Evolutionary conservation across 1,140 invertebrate genomes (phyloP).

Genomic region (Glossosoma conforme): DNA sequence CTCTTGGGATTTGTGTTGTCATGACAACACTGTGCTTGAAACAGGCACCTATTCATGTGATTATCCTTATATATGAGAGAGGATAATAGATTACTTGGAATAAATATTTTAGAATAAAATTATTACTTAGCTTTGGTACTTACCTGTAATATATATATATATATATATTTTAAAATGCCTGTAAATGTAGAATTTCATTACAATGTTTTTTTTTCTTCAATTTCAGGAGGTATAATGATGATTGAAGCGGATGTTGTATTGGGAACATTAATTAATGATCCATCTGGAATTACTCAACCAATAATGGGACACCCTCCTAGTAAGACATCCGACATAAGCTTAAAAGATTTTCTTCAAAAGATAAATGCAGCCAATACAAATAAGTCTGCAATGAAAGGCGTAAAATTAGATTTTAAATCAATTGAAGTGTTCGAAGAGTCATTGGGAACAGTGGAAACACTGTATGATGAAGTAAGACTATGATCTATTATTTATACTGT

Average conservation of each 20-base stretch:
- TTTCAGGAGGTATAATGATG: constrained; percentile 70
- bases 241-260: constrained; percentile 84
- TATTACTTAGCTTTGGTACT: too few species aligned
- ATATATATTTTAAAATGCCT: too few species aligned
- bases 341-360: constrained; percentile 65
- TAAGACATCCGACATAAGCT: constrained; percentile 66
- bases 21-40: too few species aligned
- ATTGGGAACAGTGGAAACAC: constrained; percentile 50
- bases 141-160: too few species aligned
- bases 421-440: constrained; percentile 70
- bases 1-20: too few species aligned
- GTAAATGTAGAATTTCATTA: too few species aligned
- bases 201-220: too few species aligned
- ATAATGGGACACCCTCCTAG: constrained; percentile 84
- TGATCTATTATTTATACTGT: too few species aligned
- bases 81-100: too few species aligned
- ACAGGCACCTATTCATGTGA: too few species aligned
- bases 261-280: constrained; percentile 52
- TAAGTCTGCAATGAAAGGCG: constrained; percentile 48
- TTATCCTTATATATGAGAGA: too few species aligned
- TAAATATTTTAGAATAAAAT: too few species aligned
- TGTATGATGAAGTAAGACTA: constrained; percentile 44
- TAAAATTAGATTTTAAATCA: constrained; percentile 86
- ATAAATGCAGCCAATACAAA: constrained; percentile 50
- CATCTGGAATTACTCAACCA: constrained; percentile 50